phyloP scores from a whole-genome alignment of 2,113 vertebrate genomes.

The Myocastor coypus region DNA sequence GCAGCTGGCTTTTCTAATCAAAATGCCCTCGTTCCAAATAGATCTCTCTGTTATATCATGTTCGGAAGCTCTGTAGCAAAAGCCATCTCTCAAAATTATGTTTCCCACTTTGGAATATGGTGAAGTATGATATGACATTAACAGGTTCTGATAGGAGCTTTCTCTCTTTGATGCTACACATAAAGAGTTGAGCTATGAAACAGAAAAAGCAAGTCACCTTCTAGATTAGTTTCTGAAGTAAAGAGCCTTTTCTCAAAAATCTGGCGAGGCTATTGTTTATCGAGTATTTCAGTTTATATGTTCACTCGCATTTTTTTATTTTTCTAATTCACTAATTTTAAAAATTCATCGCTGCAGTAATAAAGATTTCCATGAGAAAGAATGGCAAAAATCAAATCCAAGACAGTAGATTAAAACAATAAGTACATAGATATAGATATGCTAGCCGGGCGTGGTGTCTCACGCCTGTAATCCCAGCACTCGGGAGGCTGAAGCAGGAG shows the following conservation, averaged over 20 bases:
- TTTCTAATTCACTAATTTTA: constrained; percentile 4
- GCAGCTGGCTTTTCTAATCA: constrained; percentile 83
- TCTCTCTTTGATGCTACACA: constrained; percentile 79
- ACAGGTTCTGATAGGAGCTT: constrained; percentile 78
- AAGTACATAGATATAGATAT: not conserved
- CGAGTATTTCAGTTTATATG: not conserved
- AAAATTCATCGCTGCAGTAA: not conserved
- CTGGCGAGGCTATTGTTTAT: not conserved
- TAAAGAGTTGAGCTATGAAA: constrained; percentile 82
- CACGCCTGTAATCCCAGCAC: no score
- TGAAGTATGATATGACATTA: constrained; percentile 81
- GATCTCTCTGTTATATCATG: constrained; percentile 80
- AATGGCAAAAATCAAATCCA: not conserved
- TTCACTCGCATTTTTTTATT: not conserved
- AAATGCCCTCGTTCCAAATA: constrained; percentile 78
- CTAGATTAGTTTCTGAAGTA: constrained; percentile 81
- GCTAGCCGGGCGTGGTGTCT: no score
- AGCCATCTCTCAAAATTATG: constrained; percentile 81
- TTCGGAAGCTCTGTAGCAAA: constrained; percentile 77
- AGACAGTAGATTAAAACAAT: not conserved
- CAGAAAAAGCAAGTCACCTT: constrained; percentile 71
- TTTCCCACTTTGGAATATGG: constrained; percentile 77
- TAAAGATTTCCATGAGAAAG: not conserved
- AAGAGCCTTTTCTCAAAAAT: constrained; percentile 21
- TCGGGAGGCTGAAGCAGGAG: no score